A percentile compares a stretch with the other conserved stretches of the same genome.
phyloP scores from a whole-genome alignment of 2,797 vertebrate genomes.

The Emydoidea blandingii region DNA sequence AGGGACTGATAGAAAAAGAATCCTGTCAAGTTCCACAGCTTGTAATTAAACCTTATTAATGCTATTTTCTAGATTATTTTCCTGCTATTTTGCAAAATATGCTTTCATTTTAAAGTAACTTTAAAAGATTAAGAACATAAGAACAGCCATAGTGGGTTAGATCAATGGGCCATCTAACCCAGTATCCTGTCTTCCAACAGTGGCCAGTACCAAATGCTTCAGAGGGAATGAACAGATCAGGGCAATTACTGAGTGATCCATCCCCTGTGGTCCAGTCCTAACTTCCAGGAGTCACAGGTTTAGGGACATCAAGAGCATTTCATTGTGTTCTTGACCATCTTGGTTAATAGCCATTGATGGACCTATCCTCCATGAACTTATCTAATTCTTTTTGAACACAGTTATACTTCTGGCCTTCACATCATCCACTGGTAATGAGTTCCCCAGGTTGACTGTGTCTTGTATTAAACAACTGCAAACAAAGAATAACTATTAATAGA shows the following conservation, averaged over 20 bases:
- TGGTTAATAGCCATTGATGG: too few relatives aligned
- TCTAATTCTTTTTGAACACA: background rate
- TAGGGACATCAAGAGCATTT: too few relatives aligned
- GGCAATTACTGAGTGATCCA: background rate
- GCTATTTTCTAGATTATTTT: background rate
- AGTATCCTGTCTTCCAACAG: background rate
- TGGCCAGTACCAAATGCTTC: background rate
- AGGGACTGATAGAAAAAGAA: background rate
- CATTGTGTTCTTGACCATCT: too few relatives aligned
- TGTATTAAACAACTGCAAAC: too few relatives aligned
- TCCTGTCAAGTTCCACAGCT: background rate
- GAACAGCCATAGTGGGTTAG: background rate
- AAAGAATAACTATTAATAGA: too few relatives aligned
- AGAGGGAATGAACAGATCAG: background rate
- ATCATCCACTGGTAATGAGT: background rate
- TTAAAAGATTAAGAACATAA: background rate
- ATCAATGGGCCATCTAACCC: background rate
- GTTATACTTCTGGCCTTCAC: background rate
- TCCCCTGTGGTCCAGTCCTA: background rate
- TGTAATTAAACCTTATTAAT: background rate
- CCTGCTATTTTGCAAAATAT: background rate
- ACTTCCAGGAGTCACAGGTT: background rate
- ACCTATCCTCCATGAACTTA: too few relatives aligned
- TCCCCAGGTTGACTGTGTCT: background rate
- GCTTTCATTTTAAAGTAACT: constrained; percentile 2